Conservation (phyloP, 1,140 invertebrate genomes). For the Drosophila neocordata region DNA sequence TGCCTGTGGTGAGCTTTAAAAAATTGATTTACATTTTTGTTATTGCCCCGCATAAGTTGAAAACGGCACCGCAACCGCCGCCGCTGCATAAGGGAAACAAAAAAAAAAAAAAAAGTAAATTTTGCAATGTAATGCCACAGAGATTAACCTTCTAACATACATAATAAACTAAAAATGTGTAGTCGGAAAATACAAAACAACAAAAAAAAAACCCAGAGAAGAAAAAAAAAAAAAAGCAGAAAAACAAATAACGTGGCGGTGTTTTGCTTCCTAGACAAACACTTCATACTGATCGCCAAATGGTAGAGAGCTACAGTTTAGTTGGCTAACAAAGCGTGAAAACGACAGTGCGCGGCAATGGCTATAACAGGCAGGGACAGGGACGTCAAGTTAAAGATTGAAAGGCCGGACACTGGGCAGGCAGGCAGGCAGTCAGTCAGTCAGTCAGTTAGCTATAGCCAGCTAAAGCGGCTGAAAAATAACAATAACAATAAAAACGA, state of each 20-base stretch:
- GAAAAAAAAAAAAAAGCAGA: constrained; percentile 11
- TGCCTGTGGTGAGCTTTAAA: constrained; percentile 39
- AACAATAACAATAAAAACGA: constrained; percentile 55
- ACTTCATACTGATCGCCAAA: constrained; percentile 24
- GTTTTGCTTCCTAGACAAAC: constrained; percentile 48
- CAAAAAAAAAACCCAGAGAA: background rate
- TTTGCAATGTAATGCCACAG: constrained; percentile 70
- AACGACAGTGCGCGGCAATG: constrained; percentile 55
- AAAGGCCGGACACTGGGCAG: constrained; percentile 41
- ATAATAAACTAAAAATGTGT: constrained; percentile 63
- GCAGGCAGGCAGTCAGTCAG: background rate
- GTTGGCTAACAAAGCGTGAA: constrained; percentile 79
- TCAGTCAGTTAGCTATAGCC: background rate
- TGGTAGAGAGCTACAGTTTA: constrained; percentile 59
- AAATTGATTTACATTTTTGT: constrained; percentile 72
- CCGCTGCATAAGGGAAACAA: constrained; percentile 27
- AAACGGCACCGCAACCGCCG: constrained; percentile 26
- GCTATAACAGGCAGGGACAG: constrained; percentile 20
- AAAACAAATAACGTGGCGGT: constrained; percentile 17
- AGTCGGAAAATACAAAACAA: background rate
- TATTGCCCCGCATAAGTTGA: constrained; percentile 27
- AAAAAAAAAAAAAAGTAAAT: constrained; percentile 43
- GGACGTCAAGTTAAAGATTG: constrained; percentile 36
- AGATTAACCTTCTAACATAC: constrained; percentile 79
- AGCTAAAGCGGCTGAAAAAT: background rate